Percentiles rank a stretch among this genome's conserved stretches.
These are phyloP conservation scores for Chrysemys picta DNA, from an alignment of 2,113 vertebrate genomes.

Conservation along the genomic window DNA sequence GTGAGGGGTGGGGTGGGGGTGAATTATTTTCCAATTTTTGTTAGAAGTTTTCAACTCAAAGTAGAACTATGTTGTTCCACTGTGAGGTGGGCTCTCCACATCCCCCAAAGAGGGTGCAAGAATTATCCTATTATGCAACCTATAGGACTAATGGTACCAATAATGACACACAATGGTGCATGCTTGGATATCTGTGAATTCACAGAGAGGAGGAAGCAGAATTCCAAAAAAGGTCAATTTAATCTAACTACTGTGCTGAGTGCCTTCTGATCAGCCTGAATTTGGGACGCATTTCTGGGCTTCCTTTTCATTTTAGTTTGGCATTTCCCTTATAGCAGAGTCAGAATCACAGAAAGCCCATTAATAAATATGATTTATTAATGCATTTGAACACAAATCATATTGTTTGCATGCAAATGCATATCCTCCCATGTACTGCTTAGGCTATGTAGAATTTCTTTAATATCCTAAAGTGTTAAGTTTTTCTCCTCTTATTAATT, in stretches of 20 bases:
- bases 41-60: too few species aligned
- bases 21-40: background rate
- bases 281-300: background rate
- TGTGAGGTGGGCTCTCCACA: background rate
- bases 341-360: background rate
- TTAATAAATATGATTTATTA: background rate
- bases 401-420: background rate
- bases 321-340: constrained; percentile 32
- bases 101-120: background rate
- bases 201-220: background rate
- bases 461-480: background rate
- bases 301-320: background rate
- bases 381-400: too few species aligned
- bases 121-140: background rate
- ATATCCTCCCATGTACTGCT: background rate
- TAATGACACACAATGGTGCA: background rate
- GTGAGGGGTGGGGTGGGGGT: background rate
- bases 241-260: background rate
- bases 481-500: background rate
- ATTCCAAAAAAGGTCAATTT: background rate
- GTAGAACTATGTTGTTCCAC: background rate
- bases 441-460: background rate
- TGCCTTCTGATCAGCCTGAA: background rate
- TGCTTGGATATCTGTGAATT: background rate
- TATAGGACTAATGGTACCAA: rapidly evolving